Conservation (phyloP, 2,113 vertebrate species). For the Trochalopteron elliotii region DNA sequence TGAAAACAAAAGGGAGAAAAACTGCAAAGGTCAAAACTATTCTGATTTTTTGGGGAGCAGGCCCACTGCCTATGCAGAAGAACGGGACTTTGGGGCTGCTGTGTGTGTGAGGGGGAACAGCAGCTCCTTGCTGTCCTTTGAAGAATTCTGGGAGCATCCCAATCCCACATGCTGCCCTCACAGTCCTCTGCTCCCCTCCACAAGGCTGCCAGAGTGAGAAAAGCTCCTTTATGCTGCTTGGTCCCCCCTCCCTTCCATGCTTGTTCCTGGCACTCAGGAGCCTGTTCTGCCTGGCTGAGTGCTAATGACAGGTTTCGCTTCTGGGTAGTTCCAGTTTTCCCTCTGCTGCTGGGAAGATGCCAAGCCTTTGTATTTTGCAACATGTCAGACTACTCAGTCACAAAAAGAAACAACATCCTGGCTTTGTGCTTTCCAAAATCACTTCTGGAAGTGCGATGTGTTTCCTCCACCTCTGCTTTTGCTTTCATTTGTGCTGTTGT, state of each 20-base stretch:
- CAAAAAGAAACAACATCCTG: constrained; percentile 28
- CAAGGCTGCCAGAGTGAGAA: background rate
- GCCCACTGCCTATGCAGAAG: background rate
- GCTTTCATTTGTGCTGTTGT: background rate
- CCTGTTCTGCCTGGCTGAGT: background rate
- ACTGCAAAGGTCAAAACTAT: background rate
- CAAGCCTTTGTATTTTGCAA: constrained; percentile 47
- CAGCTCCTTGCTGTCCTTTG: background rate
- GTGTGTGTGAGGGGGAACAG: background rate
- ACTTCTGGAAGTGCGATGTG: background rate
- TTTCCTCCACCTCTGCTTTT: background rate
- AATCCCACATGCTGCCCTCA: accelerated
- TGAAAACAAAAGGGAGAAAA: background rate
- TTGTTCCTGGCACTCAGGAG: background rate
- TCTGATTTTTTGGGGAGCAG: background rate
- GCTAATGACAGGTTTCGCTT: constrained; percentile 35
- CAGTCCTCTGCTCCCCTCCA: background rate
- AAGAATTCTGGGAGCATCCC: background rate
- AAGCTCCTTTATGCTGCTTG: background rate
- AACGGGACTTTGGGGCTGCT: accelerated
- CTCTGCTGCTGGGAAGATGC: background rate
- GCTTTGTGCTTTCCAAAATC: constrained; percentile 9
- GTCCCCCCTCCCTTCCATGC: background rate
- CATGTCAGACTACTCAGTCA: constrained; percentile 26
- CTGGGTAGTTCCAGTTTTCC: constrained; percentile 31